Evolutionary conservation across 30 jellyfish, hydroid and myxozoan genomes (phyloP), one percentile per base, ranked within the genome.

Genomic region (Chrysaora quinquecirrha): DNA sequence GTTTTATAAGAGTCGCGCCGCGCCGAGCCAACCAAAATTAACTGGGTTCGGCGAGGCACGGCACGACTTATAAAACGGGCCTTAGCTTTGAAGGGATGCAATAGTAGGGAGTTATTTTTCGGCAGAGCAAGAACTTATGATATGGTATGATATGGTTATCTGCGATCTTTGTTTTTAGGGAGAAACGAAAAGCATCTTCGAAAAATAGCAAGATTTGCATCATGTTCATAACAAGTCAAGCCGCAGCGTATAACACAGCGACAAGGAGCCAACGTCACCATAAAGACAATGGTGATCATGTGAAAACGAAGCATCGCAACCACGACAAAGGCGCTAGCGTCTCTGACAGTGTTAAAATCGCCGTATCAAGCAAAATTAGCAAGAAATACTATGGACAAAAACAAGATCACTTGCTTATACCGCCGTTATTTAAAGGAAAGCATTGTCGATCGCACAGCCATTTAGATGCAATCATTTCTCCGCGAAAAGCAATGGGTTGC

Each of bases 381-480:
- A 52, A 52, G 68, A 52, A 16, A 52, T 25, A 52, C 27, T 16
- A 9, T 6, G 68, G 68, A 12, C 9, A 20, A 2, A 52, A 20
- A 19, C 12, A 3, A 25, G 68, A 52, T 52, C 29, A 16, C 3
- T 52, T 52, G 29, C 2, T 20, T 2, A 52, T 20, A 52, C 19
- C 68, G 19, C 25, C 24, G 19, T 10, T 52, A 52, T 4, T 52
- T 4, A 9, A 2, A 25, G 29, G 68, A 52, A 52, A 52, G 12
- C 3, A 52, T 10, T 52, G 29, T 52, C 24, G 24, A 10, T 52
- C 68, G 68, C 68, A 52, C 3, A 52, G 68, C 25, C 68, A 52
- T 9, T 20, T 52, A 52, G 68, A 52, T 52, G 68, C 68, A 52
- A 52, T 52, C 24, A 52, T 52, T 4, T 52, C 68, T 12, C 68